phyloP scores from a whole-genome alignment of 2,113 vertebrate genomes.

The Dromaius novaehollandiae region DNA sequence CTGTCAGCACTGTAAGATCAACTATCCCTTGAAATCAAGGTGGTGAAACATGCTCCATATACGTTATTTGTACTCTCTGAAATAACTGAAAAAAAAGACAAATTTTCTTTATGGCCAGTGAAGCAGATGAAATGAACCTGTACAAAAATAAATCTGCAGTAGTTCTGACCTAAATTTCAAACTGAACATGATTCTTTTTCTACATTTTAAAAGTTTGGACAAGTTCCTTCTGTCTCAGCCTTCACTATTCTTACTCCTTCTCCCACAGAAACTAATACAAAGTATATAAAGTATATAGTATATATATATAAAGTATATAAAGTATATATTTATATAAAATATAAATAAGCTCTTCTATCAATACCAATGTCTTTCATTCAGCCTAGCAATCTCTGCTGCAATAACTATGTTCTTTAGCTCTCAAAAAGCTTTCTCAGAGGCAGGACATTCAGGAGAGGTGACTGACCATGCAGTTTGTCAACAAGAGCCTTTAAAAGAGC shows the following conservation, averaged over 20 bases:
- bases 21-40: rapidly evolving
- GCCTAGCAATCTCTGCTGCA: neutral
- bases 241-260: neutral
- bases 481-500: neutral
- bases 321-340: no score
- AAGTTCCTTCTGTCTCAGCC: neutral
- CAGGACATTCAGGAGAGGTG: neutral
- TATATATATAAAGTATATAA: no score
- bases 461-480: neutral
- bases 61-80: neutral
- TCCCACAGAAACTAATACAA: neutral
- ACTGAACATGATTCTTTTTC: neutral
- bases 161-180: constrained; percentile 42
- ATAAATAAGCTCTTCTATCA: neutral
- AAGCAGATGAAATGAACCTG: neutral
- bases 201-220: neutral
- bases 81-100: neutral
- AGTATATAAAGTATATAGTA: no score
- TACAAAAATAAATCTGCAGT: constrained; percentile 26
- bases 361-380: neutral
- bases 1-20: neutral
- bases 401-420: neutral
- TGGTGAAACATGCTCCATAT: neutral
- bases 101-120: neutral
- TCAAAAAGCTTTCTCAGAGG: neutral